Evolutionary conservation across 2,797 vertebrate species (phyloP).

Genomic region (Xenentodon cancila): DNA sequence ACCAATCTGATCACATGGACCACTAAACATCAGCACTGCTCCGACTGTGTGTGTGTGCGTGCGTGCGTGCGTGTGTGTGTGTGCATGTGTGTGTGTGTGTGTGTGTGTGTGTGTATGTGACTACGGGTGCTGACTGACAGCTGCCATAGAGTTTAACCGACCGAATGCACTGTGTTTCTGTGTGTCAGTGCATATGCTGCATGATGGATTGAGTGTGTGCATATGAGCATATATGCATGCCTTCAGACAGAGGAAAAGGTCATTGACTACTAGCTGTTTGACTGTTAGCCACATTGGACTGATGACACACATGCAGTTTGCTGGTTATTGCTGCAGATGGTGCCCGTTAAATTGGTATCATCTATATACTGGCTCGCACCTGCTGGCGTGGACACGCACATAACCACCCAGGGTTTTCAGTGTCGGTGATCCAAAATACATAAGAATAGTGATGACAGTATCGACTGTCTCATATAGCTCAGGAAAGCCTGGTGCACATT

Average conservation of each 20-base stretch:
- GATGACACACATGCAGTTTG: slow-evolving; percentile 31
- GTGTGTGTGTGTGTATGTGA: slow-evolving; percentile 47
- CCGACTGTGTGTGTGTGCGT: slow-evolving; percentile 49
- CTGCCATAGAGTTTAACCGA: slow-evolving; percentile 64
- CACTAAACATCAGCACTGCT: slow-evolving; percentile 74
- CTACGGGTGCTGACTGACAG: slow-evolving; percentile 64
- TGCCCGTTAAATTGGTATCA: slow-evolving; percentile 38
- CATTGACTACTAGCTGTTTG: slow-evolving; percentile 60
- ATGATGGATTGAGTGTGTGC: slow-evolving; percentile 16
- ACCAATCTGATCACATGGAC: slow-evolving; percentile 78
- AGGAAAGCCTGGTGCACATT: neutral
- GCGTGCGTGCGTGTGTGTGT: slow-evolving; percentile 45
- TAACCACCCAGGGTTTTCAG: neutral
- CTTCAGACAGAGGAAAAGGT: slow-evolving; percentile 70
- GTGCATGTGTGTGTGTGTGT: slow-evolving; percentile 49
- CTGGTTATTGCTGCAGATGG: slow-evolving; percentile 56
- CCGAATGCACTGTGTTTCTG: slow-evolving; percentile 20
- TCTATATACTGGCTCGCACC: slow-evolving; percentile 43
- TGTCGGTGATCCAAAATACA: neutral
- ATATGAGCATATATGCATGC: slow-evolving; percentile 16
- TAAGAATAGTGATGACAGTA: neutral
- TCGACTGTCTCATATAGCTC: neutral
- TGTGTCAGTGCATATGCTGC: slow-evolving; percentile 30
- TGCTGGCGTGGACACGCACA: slow-evolving; percentile 31
- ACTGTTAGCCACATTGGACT: slow-evolving; percentile 46